Evolutionary conservation across 2,113 vertebrate genomes (phyloP), one percentile per base, ranked within the genome.

Genomic region (Neoarius graeffei): DNA sequence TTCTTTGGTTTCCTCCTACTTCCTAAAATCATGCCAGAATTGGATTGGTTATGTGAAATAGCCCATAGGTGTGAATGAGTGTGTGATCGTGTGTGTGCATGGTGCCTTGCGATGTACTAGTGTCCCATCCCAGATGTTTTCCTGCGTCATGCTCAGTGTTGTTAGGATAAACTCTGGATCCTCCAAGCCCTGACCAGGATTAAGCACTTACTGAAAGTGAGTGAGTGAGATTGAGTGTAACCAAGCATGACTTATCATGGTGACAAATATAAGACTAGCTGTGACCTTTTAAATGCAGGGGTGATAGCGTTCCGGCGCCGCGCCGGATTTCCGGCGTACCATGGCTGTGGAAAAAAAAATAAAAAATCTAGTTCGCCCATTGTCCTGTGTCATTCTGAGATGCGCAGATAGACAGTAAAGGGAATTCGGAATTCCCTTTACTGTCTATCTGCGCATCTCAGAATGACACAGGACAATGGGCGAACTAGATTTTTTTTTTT

Each of bases 241-340:
- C 42, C 42, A 42, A 42, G 42, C 14, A 77, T 80, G 50, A 81
- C n/a, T 86, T 60, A 86, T 79, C n/a, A 52, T 79, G 25, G 42
- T 80, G 74, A 19, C 50, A 80, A 64, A 66, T 50, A 77, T 73
- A 15, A 59, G 52, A 85, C 35, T 27, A 52, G 9, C 59, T 66
- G 25, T 80, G 73, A 80, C 15, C 15, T 66, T 81, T 42, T 7
- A 7, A 69, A 23, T 54, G 23, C n/a, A n/a, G n/a, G n/a, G n/a
- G n/a, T n/a, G n/a, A n/a, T n/a, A n/a, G n/a, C n/a, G n/a, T n/a
- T n/a, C n/a, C n/a, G n/a, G n/a, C n/a, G n/a, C n/a, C n/a, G n/a
- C n/a, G n/a, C n/a, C n/a, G n/a, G n/a, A n/a, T n/a, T n/a, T n/a
- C n/a, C n/a, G n/a, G n/a, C n/a, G n/a, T n/a, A n/a, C n/a, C n/a